phyloP scores from a whole-genome alignment of 2,113 vertebrate genomes.

The Toxostoma redivivum region DNA sequence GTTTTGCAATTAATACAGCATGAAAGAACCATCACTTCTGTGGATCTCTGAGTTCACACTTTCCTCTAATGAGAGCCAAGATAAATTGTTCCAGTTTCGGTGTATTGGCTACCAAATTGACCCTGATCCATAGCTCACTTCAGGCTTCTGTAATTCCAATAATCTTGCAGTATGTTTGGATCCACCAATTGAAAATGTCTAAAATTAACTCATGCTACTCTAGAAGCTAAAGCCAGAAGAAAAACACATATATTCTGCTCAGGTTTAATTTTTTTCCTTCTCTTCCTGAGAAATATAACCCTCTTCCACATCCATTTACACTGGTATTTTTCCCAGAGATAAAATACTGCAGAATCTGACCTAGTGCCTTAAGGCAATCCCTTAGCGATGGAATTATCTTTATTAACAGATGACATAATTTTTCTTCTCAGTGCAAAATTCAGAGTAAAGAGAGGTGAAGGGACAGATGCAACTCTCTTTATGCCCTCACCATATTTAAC shows the following conservation, averaged over 20 bases:
- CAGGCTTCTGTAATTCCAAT: neutral
- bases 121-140: neutral
- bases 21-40: neutral
- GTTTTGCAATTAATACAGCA: conserved; percentile 33
- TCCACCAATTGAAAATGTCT: neutral
- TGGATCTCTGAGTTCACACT: neutral
- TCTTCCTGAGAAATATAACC: neutral
- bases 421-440: neutral
- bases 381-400: neutral
- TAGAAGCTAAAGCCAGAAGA: neutral
- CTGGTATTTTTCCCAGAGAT: neutral
- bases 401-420: neutral
- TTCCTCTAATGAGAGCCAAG: conserved; percentile 3
- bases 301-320: neutral
- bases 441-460: neutral
- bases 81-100: neutral
- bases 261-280: neutral
- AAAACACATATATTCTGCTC: neutral
- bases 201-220: neutral
- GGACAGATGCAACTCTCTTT: neutral
- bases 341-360: neutral
- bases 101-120: conserved; percentile 40
- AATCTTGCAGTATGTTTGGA: neutral
- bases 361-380: neutral
- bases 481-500: neutral